Evolutionary conservation across 2,113 vertebrate genomes (phyloP).

Genomic region (Abramis brama): DNA sequence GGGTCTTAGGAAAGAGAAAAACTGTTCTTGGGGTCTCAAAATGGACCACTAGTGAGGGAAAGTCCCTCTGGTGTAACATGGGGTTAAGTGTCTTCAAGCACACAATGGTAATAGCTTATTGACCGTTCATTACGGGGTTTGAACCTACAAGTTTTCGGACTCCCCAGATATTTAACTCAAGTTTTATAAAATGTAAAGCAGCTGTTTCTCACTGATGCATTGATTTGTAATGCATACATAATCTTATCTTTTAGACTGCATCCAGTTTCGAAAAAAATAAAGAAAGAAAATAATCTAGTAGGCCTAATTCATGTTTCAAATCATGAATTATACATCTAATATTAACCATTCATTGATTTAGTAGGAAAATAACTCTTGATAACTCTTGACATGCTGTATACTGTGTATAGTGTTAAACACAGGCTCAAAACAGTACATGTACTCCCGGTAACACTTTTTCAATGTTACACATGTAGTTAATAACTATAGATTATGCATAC

Average conservation of each 20-base stretch:
- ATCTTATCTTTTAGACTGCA: neutral
- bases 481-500: too few relatives aligned
- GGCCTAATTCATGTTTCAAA: neutral
- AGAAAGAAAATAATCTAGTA: neutral
- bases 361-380: neutral
- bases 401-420: neutral
- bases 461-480: too few relatives aligned
- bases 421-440: neutral
- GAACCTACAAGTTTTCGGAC: neutral
- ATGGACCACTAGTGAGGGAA: neutral
- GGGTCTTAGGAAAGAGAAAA: neutral
- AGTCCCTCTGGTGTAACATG: neutral
- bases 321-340: neutral
- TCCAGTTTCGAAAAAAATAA: neutral
- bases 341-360: too few relatives aligned
- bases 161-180: neutral
- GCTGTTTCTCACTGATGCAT: neutral
- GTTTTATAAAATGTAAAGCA: neutral
- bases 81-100: neutral
- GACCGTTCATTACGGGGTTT: neutral
- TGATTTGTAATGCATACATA: neutral
- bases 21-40: neutral
- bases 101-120: neutral
- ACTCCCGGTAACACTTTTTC: too few relatives aligned
- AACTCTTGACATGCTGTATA: too few relatives aligned